Evolutionary conservation across 1,140 invertebrate genomes (phyloP).

Genomic region (Drosophila sucinea): DNA sequence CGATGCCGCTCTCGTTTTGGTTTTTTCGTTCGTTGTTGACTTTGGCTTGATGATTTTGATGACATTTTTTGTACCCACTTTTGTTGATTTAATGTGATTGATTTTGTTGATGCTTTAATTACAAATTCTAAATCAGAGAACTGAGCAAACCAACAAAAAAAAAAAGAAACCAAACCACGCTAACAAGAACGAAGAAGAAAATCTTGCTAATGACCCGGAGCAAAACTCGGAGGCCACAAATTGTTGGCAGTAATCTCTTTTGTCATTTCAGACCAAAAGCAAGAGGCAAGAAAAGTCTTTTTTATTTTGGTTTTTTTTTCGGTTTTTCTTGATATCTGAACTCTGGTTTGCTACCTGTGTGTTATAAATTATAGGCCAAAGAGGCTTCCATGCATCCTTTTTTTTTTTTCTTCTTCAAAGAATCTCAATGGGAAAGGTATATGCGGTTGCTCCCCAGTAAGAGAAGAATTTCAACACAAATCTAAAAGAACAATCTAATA

Average conservation of each 20-base stretch:
- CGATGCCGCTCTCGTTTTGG: neutral
- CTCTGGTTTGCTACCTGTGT: constrained; percentile 19
- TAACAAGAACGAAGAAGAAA: constrained; percentile 1
- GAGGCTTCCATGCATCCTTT: constrained; percentile 15
- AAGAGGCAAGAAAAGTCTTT: constrained; percentile 13
- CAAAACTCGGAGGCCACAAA: constrained; percentile 2
- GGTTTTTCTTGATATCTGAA: constrained; percentile 21
- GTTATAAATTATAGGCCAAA: constrained; percentile 61
- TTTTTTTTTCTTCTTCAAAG: neutral
- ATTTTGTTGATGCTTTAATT: constrained; percentile 62
- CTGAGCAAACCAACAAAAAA: neutral
- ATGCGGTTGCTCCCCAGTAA: neutral
- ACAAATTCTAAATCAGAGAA: constrained; percentile 15
- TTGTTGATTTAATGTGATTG: constrained; percentile 65
- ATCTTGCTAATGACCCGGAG: constrained; percentile 42
- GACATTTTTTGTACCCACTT: constrained; percentile 15
- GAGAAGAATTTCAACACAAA: neutral
- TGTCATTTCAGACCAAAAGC: neutral
- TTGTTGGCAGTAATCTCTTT: constrained; percentile 17
- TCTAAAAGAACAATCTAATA: too few relatives aligned
- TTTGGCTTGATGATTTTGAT: constrained; percentile 40
- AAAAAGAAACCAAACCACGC: neutral
- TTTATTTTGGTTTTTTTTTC: constrained; percentile 20
- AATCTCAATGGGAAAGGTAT: neutral
- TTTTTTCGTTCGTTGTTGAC: constrained; percentile 14